phyloP scores from a whole-genome alignment of 2,888 invertebrate species.

The Conops quadrifasciatus region DNA sequence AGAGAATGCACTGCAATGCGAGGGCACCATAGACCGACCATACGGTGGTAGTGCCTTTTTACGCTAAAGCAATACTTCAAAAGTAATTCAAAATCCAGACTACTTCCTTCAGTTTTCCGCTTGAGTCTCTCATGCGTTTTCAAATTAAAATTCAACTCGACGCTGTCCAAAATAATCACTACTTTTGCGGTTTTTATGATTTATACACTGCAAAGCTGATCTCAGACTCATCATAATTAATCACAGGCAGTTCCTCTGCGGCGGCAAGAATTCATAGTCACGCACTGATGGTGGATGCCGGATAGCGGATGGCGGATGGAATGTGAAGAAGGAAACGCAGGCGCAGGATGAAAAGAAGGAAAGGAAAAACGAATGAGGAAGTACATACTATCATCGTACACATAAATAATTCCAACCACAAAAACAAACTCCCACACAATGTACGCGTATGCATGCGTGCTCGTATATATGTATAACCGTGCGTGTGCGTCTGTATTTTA shows the following conservation, averaged over 20 bases:
- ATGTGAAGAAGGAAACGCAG: background rate
- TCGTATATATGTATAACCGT: background rate
- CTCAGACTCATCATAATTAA: constrained; percentile 8
- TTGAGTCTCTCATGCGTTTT: no score
- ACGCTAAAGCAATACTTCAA: no score
- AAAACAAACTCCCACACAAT: background rate
- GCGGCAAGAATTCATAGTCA: constrained; percentile 2
- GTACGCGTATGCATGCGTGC: background rate
- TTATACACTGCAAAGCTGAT: background rate
- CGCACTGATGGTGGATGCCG: background rate
- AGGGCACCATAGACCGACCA: no score
- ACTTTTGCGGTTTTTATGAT: background rate
- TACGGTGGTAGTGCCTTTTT: no score
- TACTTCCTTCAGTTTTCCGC: no score
- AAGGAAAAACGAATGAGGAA: no score
- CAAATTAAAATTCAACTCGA: no score
- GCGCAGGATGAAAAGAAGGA: no score
- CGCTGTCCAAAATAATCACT: no score
- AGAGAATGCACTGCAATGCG: no score
- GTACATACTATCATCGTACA: no score
- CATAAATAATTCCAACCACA: constrained; percentile 1
- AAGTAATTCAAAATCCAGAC: no score
- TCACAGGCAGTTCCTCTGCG: background rate
- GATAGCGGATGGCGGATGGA: background rate
- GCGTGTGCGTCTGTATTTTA: background rate